Evolutionary conservation across 64 coral and sea anemone genomes (phyloP), one percentile per base, ranked within the genome.

Genomic region (Stichodactyla helianthus): DNA sequence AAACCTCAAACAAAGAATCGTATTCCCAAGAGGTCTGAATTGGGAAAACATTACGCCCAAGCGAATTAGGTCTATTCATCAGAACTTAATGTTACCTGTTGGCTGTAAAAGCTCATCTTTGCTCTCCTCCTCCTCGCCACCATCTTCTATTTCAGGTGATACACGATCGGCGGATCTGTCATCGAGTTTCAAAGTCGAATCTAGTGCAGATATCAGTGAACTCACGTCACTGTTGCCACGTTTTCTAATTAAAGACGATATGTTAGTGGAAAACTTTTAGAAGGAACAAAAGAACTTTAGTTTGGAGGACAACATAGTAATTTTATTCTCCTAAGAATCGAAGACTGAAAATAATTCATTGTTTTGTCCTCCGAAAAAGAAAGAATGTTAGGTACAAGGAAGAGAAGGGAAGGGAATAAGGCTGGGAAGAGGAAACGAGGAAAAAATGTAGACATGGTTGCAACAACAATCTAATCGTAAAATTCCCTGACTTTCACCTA

Each of bases 181-280:
- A 25, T 88, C 68, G 54, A 99, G 62, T 55, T 99, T 99, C 18
- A 99, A 88, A 7, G 96, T 99, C 13, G 93, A 89, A 27, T 99
- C 93, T 13, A 99, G 81, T 5, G 90, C 93, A 10, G 85, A 88
- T 51, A 99, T 99, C 60, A 99, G 83, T 77, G 93, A 99, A 25
- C 82, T 92, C 28, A 99, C 93, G 63, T 99, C 96, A 89, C 90
- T 99, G 78, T 92, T 89, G 55, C 77, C 86, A 18, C 26, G 28
- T 90, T 82, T 94, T 31, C 84, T 86, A 18, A 51, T 76, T 13
- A n/a, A 76, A 86, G 55, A 44, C 51, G 14, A 79, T 44, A 44
- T 44, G 35, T 44, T 44, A 44, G 35, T 3, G 35, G 35, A 57
- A 25, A 18, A 9, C 44, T 18, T 50, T 58, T 55, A 82, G 10